Evolutionary conservation across 2,888 invertebrate genomes (phyloP).

Genomic region (Athalia rosae): DNA sequence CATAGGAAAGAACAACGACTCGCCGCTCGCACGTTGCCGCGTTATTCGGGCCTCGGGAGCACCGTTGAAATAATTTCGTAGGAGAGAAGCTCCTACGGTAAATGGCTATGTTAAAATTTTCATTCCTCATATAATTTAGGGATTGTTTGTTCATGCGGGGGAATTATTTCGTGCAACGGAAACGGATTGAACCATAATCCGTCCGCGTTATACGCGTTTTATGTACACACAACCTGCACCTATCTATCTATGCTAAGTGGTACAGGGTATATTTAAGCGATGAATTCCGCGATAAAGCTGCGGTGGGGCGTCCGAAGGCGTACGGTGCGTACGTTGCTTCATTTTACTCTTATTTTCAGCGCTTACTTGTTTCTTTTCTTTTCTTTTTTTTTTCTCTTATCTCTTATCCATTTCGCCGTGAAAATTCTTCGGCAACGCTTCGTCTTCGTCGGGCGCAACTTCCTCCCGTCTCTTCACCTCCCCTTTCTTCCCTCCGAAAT

Average conservation of each 20-base stretch:
- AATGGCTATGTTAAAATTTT: too few relatives aligned
- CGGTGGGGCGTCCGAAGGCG: slow-evolving; percentile 29
- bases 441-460: slow-evolving; percentile 28
- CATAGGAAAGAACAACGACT: background rate
- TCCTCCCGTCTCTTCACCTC: slow-evolving; percentile 7
- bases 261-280: slow-evolving; percentile 35
- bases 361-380: background rate
- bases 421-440: slow-evolving; percentile 35
- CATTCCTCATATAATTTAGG: too few relatives aligned
- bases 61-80: too few relatives aligned
- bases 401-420: background rate
- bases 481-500: too few relatives aligned
- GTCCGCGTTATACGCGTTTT: background rate
- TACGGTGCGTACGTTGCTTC: background rate
- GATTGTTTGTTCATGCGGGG: too few relatives aligned
- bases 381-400: background rate
- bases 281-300: slow-evolving; percentile 26
- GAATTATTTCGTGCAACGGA: background rate
- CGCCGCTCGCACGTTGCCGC: background rate
- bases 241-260: slow-evolving; percentile 32
- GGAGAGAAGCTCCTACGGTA: too few relatives aligned
- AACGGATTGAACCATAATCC: slow-evolving; percentile 26
- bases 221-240: background rate
- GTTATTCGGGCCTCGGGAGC: too few relatives aligned
- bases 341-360: background rate